Evolutionary conservation across 2,797 vertebrate species (phyloP), one percentile per base, ranked within the genome.

Genomic region (Gambusia yucatana): DNA sequence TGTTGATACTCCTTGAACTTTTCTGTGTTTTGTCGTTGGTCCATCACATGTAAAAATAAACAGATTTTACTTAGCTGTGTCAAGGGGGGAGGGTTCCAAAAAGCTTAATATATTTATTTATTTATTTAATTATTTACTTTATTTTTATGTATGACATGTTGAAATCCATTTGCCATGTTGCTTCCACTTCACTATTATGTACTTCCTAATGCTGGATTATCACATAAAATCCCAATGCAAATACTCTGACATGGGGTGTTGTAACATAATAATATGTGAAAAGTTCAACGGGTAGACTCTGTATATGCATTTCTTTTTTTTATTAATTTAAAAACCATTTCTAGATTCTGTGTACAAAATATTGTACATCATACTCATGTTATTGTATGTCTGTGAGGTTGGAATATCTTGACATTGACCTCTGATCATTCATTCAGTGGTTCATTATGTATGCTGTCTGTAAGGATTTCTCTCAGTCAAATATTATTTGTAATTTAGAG

Each of bases 401-500:
- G 28, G 25, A 46, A 30, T 11, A 30, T 52, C 70, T 70, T 28
- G 16, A 33, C 46, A 55, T 46, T 9, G 79, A 61, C 61, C 25
- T 67, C 36, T 22, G 63, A 13, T 41, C 36, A 67, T 48, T 41
- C 59, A 28, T 81, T 46, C 20, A 67, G 36, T 72, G 17, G 3
- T 33, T 59, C 39, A 30, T 2, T 80, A n/a, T 73, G 41, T 52
- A 22, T 74, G 47, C 30, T 50, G 39, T 28, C n/a, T 46, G 33
- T 39, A 52, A 57, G 52, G 67, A 70, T 28, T 61, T 0, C 20
- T 74, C 43, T 76, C 33, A 79, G 1, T 79, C 2, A 39, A 25
- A 36, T 83, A 1, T 76, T 11, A 67, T 80, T 67, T 88, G 47
- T 90, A 41, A 73, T 84, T 77, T 85, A 99, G 98, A 96, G 94